Evolutionary conservation across 2,888 invertebrate species (phyloP).

Genomic region (Chaetogeoica ovagalla): DNA sequence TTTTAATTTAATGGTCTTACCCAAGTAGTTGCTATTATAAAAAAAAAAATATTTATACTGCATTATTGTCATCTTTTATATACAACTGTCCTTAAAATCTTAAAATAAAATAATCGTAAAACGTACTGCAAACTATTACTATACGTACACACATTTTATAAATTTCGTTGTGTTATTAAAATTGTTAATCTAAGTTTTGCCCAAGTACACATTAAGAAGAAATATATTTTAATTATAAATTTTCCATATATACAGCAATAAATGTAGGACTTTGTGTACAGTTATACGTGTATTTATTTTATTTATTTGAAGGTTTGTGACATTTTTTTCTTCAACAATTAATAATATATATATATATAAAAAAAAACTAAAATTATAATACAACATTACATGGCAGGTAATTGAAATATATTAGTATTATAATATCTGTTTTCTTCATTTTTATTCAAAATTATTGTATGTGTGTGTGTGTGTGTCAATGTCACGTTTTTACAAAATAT

Average conservation of each 20-base stretch:
- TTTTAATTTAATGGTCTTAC: slow-evolving; percentile 10
- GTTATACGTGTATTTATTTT: no score
- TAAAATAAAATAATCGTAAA: neutral
- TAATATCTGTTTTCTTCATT: slow-evolving; percentile 28
- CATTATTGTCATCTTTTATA: neutral
- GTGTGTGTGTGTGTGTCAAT: neutral
- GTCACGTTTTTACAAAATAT: slow-evolving; percentile 34
- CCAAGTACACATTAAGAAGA: no score
- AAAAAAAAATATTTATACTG: slow-evolving; percentile 6
- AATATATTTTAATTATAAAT: no score
- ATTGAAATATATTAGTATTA: slow-evolving; percentile 1
- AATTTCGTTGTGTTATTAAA: slow-evolving; percentile 8
- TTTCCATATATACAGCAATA: no score
- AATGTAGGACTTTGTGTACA: no score
- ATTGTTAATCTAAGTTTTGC: no score
- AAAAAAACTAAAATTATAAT: neutral
- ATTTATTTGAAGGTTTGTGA: no score
- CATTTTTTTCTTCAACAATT: no score
- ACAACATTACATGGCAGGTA: neutral
- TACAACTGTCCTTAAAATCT: slow-evolving; percentile 2
- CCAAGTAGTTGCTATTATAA: slow-evolving; percentile 14
- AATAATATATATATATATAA: no score
- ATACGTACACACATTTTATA: neutral
- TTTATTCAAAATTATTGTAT: slow-evolving; percentile 31
- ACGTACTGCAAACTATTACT: neutral